Evolutionary conservation across 2,797 vertebrate genomes (phyloP), one percentile per base, ranked within the genome.

Genomic region (Lagodon rhomboides): DNA sequence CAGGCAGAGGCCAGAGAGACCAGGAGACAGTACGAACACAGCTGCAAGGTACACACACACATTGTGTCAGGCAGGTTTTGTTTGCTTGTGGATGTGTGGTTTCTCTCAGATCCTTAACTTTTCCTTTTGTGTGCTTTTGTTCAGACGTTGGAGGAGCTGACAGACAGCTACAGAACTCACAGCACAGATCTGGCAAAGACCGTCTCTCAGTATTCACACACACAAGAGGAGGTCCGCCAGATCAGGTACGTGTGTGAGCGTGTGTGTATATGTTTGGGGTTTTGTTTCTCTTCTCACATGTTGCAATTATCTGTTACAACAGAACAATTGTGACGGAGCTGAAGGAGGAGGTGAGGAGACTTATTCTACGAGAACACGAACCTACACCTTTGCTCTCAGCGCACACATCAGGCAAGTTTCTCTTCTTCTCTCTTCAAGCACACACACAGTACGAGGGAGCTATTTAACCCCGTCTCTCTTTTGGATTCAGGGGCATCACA

Each of bases 101-200:
- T 77, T 47, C 34, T 60, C 74, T 89, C 55, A 54, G 58, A 75
- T 83, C 41, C 41, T 75, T 76, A 66, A 77, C 25, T 43, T 73
- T 79, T 58, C 17, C 22, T 59, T 49, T 65, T 79, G 38, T 86
- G 58, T 71, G 54, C n/a, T 82, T 58, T 65, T 88, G 72, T 74
- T 86, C 89, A 97, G 96, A 93, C 73, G 0, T 61, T 96, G 72
- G 95, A 96, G 86, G 92, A 94, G 82, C 82, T 97, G 50, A 91
- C 93, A 64, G 95, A 93, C 70, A 91, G 85, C 53, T 94, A 94
- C 85, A 95, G 95, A 82, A 73, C 68, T 59, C 94, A 95, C 3
- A 88, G 85, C 85, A 82, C 89, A 18, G 90, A 94, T 73, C 90
- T 95, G 73, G 87, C 92, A 55, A 94, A 93, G 85, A 83, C 90